These are phyloP conservation scores for Nomada lathburiana DNA, from an alignment of 2,888 invertebrate species.

Conservation along the genomic window DNA sequence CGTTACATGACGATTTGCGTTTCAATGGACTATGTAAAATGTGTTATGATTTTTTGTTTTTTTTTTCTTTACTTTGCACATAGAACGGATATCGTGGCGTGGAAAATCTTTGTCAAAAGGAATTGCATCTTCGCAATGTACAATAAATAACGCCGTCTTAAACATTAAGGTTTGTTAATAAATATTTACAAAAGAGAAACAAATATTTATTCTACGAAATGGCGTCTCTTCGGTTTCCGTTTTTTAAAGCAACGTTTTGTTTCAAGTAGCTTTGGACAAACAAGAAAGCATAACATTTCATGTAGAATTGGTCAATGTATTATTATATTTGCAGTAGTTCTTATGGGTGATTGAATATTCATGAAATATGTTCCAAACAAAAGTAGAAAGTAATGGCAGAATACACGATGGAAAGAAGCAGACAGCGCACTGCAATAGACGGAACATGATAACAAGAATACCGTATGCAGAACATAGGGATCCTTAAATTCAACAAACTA, in stretches of 20 bases:
- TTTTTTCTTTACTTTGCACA: conserved; percentile 11
- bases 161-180: conserved; percentile 35
- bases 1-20: conserved; percentile 8
- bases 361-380: conserved; percentile 4
- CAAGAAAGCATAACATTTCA: conserved; percentile 18
- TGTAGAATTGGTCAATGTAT: conserved; percentile 16
- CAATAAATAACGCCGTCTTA: conserved; percentile 38
- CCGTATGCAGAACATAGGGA: conserved; percentile 39
- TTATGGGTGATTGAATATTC: conserved; percentile 14
- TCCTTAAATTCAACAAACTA: conserved; percentile 32
- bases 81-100: conserved; percentile 12
- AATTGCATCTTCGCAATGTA: conserved; percentile 38
- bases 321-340: not conserved
- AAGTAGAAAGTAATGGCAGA: conserved; percentile 23
- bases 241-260: conserved; percentile 26
- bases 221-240: not conserved
- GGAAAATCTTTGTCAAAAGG: conserved; percentile 10
- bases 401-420: conserved; percentile 32
- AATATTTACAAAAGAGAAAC: conserved; percentile 57
- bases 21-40: conserved; percentile 16
- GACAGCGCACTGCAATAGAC: conserved; percentile 35
- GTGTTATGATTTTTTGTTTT: not conserved
- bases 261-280: conserved; percentile 19
- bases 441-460: conserved; percentile 36
- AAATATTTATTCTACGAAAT: conserved; percentile 32